Conservation (phyloP, 2,888 invertebrate species). For the Drosophila longiperda region DNA sequence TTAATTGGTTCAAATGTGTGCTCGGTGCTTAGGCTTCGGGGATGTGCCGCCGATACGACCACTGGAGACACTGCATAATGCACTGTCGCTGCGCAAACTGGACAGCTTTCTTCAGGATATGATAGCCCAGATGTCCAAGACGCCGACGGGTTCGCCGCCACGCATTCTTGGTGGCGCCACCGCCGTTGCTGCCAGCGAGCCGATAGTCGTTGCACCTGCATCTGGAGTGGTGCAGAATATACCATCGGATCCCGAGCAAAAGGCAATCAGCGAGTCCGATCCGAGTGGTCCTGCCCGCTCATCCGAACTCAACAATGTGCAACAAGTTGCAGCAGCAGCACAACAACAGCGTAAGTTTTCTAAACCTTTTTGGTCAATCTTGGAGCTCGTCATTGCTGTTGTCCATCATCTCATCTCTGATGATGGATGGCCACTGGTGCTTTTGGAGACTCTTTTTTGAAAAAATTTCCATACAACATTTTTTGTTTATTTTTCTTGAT, state of each 20-base stretch:
- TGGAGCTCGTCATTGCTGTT: background rate
- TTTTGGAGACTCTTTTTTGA: background rate
- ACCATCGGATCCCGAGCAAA: conserved; percentile 6
- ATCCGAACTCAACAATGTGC: conserved; percentile 14
- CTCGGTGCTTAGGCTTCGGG: conserved; percentile 88
- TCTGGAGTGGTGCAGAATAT: background rate
- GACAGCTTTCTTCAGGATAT: conserved; percentile 95
- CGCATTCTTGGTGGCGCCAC: conserved; percentile 80
- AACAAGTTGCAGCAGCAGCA: conserved; percentile 20
- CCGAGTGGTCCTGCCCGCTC: background rate
- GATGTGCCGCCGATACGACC: conserved; percentile 98
- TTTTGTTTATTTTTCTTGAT: conserved; percentile 1
- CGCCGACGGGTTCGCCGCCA: conserved; percentile 90
- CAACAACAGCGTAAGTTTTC: conserved; percentile 47
- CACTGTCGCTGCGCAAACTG: conserved; percentile 95
- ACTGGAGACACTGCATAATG: conserved; percentile 98
- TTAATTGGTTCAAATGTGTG: conserved; percentile 73
- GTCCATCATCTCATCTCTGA: background rate
- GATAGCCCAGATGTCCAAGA: conserved; percentile 90
- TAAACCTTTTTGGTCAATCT: conserved; percentile 30
- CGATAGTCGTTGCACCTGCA: background rate
- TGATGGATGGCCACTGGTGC: conserved; percentile 4
- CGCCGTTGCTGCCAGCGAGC: conserved; percentile 14
- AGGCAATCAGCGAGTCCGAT: conserved; percentile 13
- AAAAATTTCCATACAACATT: background rate